Conservation (phyloP, 2,888 invertebrate species). For the Dryomyza anilis region DNA sequence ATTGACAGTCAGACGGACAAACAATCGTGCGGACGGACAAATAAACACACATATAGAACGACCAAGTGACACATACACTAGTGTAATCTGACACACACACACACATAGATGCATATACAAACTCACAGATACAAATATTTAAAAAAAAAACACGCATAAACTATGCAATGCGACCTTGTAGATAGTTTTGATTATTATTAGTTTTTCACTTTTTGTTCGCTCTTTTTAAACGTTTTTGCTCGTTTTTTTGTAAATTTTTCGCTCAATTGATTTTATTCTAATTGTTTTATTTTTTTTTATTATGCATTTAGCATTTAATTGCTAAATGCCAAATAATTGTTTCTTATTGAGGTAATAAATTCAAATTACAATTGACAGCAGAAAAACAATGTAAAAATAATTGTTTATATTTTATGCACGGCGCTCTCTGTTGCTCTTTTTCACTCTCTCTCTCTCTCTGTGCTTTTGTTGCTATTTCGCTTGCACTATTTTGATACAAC, state of each 20-base stretch:
- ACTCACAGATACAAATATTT: neutral
- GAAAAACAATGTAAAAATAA: no score
- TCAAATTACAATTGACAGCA: no score
- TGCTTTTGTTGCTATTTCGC: neutral
- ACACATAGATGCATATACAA: neutral
- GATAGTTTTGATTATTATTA: conserved; percentile 8
- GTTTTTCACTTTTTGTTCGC: neutral
- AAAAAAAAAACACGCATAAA: neutral
- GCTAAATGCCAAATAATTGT: neutral
- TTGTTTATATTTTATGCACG: no score
- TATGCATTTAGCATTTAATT: no score
- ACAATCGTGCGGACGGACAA: no score
- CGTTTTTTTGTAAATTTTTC: neutral
- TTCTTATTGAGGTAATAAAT: neutral
- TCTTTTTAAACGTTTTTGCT: neutral
- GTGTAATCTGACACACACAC: neutral
- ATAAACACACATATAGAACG: neutral
- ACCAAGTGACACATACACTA: no score
- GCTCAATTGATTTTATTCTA: neutral
- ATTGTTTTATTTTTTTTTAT: neutral
- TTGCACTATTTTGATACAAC: no score
- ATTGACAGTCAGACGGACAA: no score
- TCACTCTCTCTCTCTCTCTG: neutral
- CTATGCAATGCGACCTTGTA: conserved; percentile 19
- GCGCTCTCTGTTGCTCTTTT: neutral